Percentiles rank a stretch among this genome's conserved stretches.
phyloP scores from a whole-genome alignment of 2,888 invertebrate species.

The Sialis lutaria region DNA sequence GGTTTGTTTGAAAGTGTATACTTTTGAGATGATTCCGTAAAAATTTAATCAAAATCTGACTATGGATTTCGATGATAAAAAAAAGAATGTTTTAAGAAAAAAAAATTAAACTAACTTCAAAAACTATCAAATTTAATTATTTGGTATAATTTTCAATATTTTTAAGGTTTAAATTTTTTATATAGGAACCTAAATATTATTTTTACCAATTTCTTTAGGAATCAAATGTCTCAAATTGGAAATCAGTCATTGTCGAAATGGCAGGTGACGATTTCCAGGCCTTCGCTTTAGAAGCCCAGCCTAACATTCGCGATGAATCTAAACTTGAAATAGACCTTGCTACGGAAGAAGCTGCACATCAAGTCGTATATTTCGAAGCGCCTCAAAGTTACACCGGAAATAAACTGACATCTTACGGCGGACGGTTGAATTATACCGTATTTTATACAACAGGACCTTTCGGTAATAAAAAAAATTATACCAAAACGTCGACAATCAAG shows the following conservation, averaged over 20 bases:
- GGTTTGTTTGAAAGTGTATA: no score
- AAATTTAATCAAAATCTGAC: no score
- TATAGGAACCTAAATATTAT: no score
- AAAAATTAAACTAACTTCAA: no score
- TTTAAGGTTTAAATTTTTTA: no score
- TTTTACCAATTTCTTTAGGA: no score
- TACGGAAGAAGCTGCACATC: constrained; percentile 22
- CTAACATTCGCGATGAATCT: constrained; percentile 16
- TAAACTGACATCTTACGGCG: constrained; percentile 77
- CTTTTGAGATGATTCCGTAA: no score
- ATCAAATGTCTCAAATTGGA: constrained; percentile 48
- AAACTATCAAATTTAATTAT: no score
- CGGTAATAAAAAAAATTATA: constrained; percentile 22
- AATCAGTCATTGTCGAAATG: constrained; percentile 34
- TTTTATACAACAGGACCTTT: constrained; percentile 44
- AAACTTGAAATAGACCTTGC: constrained; percentile 33
- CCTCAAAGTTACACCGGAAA: constrained; percentile 62
- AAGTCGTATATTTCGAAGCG: constrained; percentile 58
- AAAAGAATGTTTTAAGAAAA: no score
- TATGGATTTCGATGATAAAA: no score
- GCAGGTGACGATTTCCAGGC: constrained; percentile 6
- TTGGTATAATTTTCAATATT: no score
- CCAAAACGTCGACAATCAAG: neutral
- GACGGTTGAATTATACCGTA: constrained; percentile 59
- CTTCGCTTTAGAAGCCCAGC: constrained; percentile 14